Base-by-base conservation (phyloP, 2,113 vertebrate species). In the Talpa occidentalis region DNA sequence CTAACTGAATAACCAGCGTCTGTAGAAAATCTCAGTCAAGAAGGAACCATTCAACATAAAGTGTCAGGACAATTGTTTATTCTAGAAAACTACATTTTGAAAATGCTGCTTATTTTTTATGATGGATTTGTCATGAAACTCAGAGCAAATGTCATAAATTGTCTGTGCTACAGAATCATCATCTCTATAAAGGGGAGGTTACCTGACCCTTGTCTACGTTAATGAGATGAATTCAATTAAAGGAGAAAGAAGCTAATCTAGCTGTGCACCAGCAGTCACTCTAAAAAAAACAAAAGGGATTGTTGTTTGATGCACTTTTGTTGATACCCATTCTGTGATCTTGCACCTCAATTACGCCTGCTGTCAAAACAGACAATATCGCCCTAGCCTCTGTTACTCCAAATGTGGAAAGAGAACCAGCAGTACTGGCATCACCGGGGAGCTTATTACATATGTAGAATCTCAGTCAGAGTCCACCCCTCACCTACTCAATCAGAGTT, bases 161-260 rank as follows among this genome's bases (percentile, higher is more conserved):
- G 52, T 67, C n/a, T 88, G 56, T 76, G 17, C n/a, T 64, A 22
- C 21, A 59, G 40, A 90, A 59, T 70, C 83, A 70, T 72, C 49
- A 89, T 85, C 52, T 93, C 59, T 59, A 1, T 73, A 87, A 89
- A 64, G 82, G 47, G 26, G 59, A 54, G 60, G 54, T 37, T 70
- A 26, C 62, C 59, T 86, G 86, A 94, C 74, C 91, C 62, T 12
- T 92, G 35, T 26, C 77, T 81, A 78, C 82, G n/a, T 94, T 96
- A 89, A 95, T 21, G 74, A 93, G 56, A 72, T 94, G 49, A 83
- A 96, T 79, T 93, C 78, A 96, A 47, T 93, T 91, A 95, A 92
- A 93, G 44, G 66, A 59, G 21, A 90, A 78, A 79, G 76, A 93
- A 95, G 79, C 76, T 86, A 93, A 89, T 80, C 37, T 70, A n/a